Evolutionary conservation across 2,888 invertebrate genomes (phyloP), one percentile per base, ranked within the genome.

Genomic region (Dioctria linearis): DNA sequence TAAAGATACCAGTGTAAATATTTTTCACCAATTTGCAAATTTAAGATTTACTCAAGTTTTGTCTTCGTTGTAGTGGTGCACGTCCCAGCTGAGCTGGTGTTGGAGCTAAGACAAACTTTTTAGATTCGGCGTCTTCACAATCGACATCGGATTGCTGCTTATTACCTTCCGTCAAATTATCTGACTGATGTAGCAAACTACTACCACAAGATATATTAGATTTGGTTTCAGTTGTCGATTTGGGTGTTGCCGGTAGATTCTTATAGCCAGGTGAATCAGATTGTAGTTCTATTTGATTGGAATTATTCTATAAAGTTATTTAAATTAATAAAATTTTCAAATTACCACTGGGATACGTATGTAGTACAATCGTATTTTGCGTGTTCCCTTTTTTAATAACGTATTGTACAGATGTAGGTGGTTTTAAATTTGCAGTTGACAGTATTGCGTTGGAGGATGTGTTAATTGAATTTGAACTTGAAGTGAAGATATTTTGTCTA

Each of bases 1-100:
- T 46, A 40, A 13, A 51, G 71, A 25, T 25, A 25, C 25, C 25
- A 25, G 25, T 25, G 25, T 25, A 25, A 25, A 25, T 25, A 25
- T 25, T 25, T 25, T 25, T 25, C 25, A 25, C 25, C 25, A 25
- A 25, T 25, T 25, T 1, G 25, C 25, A 25, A 85, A 1, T 54
- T 54, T 54, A 11, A 54, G 0, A 54, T 86, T 84, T 85, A 95
- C 95, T 94, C 92, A 95, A 91, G 86, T 95, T 96, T 86, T 96
- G 94, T 86, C 96, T 91, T 87, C 96, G 93, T 90, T 97, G 97
- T 76, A 96, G 88, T 6, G 97, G 97, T 54, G 97, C 96, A 83
- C 94, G 92, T 71, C 98, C 98, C 80, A 97, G 91, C 88, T 98
- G 98, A 43, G 98, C 98, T 3, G 98, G 98, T 1, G 98, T 98